phyloP scores from a whole-genome alignment of 2,888 invertebrate species.

The Bombylius major region DNA sequence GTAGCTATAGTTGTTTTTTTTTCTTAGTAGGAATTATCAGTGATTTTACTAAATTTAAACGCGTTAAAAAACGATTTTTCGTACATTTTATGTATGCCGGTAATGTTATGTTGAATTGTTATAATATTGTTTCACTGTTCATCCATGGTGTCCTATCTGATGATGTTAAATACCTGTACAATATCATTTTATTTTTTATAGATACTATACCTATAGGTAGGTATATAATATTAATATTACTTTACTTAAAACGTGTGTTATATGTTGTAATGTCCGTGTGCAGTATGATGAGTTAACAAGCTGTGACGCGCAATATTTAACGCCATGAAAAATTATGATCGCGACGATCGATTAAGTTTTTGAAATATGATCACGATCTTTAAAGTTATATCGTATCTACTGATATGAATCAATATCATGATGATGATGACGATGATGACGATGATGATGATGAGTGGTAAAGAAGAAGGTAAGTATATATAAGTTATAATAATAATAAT shows the following conservation, averaged over 20 bases:
- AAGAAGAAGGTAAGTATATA: no score
- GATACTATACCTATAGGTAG: no score
- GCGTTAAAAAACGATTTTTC: no score
- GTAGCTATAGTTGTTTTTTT: no score
- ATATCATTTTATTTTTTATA: neutral
- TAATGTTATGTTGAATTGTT: no score
- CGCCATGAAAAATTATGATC: slow-evolving; percentile 31
- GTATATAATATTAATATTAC: no score
- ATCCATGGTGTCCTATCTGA: neutral
- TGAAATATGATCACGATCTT: slow-evolving; percentile 22
- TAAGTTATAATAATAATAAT: no score
- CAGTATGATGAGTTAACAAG: slow-evolving; percentile 20
- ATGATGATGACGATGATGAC: no score
- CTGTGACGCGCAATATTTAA: slow-evolving; percentile 29
- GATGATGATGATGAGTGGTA: neutral
- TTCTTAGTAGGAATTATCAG: no score
- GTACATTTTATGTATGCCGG: no score
- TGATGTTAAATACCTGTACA: neutral
- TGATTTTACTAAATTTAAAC: no score
- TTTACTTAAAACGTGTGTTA: no score
- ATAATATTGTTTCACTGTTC: slow-evolving; percentile 1
- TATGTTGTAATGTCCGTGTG: neutral
- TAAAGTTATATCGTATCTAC: neutral
- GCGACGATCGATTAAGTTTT: slow-evolving; percentile 24
- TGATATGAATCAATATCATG: neutral